A percentile compares a stretch with the other conserved stretches of the same genome.
These are phyloP conservation scores for Sepioteuthis lessoniana DNA, from an alignment of 2,888 invertebrate genomes.

Conservation along the genomic window DNA sequence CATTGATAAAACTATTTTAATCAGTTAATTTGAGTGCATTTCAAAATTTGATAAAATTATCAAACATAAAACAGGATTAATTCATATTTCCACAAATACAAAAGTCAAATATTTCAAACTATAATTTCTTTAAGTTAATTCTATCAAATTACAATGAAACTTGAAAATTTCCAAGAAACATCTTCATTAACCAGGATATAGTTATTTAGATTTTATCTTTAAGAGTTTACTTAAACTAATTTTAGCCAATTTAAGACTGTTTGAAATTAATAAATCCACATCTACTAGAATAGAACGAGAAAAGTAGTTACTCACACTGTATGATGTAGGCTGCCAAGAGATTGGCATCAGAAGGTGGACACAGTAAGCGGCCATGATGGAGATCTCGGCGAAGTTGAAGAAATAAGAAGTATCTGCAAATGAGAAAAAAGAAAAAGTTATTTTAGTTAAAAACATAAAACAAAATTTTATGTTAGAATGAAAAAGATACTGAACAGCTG, in stretches of 20 bases:
- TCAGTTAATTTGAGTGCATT: no score
- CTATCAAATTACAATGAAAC: not conserved
- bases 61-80: no score
- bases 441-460: not conserved
- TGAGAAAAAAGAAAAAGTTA: not conserved
- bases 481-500: no score
- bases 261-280: not conserved
- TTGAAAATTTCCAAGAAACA: not conserved
- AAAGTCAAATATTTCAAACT: no score
- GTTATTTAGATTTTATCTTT: no score
- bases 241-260: not conserved
- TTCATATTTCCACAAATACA: no score
- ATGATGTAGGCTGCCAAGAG: constrained; percentile 92
- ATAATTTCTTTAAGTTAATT: not conserved
- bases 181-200: no score
- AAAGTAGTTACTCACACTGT: constrained; percentile 83
- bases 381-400: constrained; percentile 94
- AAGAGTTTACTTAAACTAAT: no score
- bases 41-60: no score
- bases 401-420: constrained; percentile 87
- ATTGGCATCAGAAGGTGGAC: constrained; percentile 85
- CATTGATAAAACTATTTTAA: no score
- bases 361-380: constrained; percentile 93
- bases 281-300: not conserved
- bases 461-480: not conserved